Percentiles rank a stretch among this genome's conserved stretches.
These are phyloP conservation scores for Caenorhabditis drosophilae DNA, from an alignment of 2,888 invertebrate genomes.

Conservation along the genomic window DNA sequence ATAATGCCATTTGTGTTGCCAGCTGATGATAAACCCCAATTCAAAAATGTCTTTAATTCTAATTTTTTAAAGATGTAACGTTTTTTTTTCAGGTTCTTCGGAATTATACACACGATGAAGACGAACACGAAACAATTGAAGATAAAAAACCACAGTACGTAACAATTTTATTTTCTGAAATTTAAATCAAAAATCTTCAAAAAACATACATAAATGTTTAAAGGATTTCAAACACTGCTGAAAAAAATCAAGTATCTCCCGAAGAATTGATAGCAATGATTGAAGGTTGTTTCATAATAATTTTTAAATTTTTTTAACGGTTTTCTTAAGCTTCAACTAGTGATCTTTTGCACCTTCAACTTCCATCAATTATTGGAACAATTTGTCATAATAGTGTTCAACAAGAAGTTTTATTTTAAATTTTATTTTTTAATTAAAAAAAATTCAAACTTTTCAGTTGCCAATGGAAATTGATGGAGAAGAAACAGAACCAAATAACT, in stretches of 20 bases:
- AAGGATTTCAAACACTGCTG: not conserved
- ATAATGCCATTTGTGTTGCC: slow-evolving; percentile 49
- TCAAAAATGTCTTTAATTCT: slow-evolving; percentile 17
- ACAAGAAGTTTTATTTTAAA: not conserved
- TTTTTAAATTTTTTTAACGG: not conserved
- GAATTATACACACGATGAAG: slow-evolving; percentile 8
- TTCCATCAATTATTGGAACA: slow-evolving; percentile 24
- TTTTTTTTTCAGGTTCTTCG: slow-evolving; percentile 1
- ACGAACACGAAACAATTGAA: slow-evolving; percentile 7
- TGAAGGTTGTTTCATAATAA: slow-evolving; percentile 5
- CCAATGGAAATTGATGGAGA: slow-evolving; percentile 2
- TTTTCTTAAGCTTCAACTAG: slow-evolving; percentile 3
- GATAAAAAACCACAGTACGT: slow-evolving; percentile 13
- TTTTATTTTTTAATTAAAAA: not conserved
- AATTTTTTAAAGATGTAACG: slow-evolving; percentile 4
- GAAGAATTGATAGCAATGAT: slow-evolving; percentile 22
- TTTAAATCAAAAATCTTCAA: too few relatives aligned
- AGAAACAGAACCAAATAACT: not conserved
- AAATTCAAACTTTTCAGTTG: slow-evolving; percentile 2
- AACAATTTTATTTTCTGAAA: too few relatives aligned
- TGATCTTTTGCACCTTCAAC: slow-evolving; percentile 27
- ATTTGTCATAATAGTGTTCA: slow-evolving; percentile 14
- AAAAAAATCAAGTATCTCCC: slow-evolving; percentile 2
- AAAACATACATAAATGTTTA: too few relatives aligned
- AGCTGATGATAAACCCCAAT: slow-evolving; percentile 44